These are phyloP conservation scores for Rhyacophila brunnea DNA, from an alignment of 1,140 invertebrate species.

Conservation along the genomic window DNA sequence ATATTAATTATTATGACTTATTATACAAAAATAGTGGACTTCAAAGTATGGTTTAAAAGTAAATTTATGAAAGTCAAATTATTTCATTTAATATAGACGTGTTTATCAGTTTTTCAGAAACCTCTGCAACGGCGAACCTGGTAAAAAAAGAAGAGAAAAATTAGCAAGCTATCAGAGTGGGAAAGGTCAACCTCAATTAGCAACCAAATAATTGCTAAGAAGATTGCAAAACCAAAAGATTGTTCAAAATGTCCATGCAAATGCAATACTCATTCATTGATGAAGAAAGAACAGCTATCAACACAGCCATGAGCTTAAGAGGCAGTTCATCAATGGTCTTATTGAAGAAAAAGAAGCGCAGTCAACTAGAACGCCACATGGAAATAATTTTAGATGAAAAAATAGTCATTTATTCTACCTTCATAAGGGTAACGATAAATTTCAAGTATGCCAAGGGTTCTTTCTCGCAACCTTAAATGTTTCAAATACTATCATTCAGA, in stretches of 20 bases:
- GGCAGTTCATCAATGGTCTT: not conserved
- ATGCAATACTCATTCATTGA: constrained; percentile 7
- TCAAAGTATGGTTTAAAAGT: not conserved
- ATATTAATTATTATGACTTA: too few species aligned
- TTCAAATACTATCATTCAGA: not conserved
- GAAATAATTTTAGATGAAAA: constrained; percentile 2
- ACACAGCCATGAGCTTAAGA: constrained; percentile 1
- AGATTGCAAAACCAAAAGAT: not conserved
- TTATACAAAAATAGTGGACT: too few species aligned
- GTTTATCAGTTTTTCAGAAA: not conserved
- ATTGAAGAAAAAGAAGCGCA: constrained; percentile 4
- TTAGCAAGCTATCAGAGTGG: not conserved
- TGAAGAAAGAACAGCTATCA: constrained; percentile 3
- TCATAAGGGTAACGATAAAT: too few species aligned
- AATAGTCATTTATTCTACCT: not conserved
- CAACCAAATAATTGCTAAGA: not conserved
- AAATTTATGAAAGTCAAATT: not conserved
- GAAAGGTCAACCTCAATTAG: not conserved
- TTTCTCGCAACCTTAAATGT: not conserved
- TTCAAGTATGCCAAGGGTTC: too few species aligned
- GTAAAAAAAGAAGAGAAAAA: constrained; percentile 1
- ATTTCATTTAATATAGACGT: not conserved
- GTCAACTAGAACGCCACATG: not conserved
- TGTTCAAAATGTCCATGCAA: constrained; percentile 1
- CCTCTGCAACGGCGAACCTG: not conserved